Percentiles rank a stretch among this genome's conserved stretches.
Conservation (phyloP, 1,140 invertebrate species). For the Drosophila elegans region DNA sequence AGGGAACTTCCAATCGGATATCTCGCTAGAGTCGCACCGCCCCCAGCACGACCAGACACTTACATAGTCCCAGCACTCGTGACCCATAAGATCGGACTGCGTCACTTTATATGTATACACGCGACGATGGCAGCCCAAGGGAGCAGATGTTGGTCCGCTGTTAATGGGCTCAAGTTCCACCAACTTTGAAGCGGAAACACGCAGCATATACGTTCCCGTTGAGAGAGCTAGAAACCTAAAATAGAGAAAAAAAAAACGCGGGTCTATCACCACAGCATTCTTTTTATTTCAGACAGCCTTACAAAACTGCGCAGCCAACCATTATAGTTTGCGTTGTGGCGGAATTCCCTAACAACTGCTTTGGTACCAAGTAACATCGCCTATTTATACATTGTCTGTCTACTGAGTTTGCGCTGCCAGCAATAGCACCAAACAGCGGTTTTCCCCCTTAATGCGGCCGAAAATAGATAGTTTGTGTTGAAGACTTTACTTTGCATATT, state of each 20-base stretch:
- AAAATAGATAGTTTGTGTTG: slow-evolving; percentile 4
- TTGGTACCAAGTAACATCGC: neutral
- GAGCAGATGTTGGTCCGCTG: slow-evolving; percentile 61
- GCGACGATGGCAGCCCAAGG: slow-evolving; percentile 85
- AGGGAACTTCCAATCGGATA: slow-evolving; percentile 94
- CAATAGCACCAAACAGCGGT: neutral
- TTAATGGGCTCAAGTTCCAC: slow-evolving; percentile 65
- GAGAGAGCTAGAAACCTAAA: slow-evolving; percentile 22
- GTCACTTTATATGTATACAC: slow-evolving; percentile 85
- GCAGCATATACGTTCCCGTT: slow-evolving; percentile 8
- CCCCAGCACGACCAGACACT: slow-evolving; percentile 93
- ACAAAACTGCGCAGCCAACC: slow-evolving; percentile 3
- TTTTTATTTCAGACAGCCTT: neutral
- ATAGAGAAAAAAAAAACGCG: neutral
- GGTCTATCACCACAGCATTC: neutral
- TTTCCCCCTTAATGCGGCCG: neutral
- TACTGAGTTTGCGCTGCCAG: slow-evolving; percentile 44
- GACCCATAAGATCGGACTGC: slow-evolving; percentile 62
- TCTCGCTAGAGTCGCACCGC: slow-evolving; percentile 93
- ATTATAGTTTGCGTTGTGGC: slow-evolving; percentile 1
- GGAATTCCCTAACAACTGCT: slow-evolving; percentile 6
- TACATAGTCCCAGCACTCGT: slow-evolving; percentile 87
- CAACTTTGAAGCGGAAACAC: slow-evolving; percentile 41
- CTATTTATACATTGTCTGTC: slow-evolving; percentile 34
- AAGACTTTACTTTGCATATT: slow-evolving; percentile 24